Evolutionary conservation across 1,140 invertebrate genomes (phyloP).

Genomic region (Dreissena rostriformis): DNA sequence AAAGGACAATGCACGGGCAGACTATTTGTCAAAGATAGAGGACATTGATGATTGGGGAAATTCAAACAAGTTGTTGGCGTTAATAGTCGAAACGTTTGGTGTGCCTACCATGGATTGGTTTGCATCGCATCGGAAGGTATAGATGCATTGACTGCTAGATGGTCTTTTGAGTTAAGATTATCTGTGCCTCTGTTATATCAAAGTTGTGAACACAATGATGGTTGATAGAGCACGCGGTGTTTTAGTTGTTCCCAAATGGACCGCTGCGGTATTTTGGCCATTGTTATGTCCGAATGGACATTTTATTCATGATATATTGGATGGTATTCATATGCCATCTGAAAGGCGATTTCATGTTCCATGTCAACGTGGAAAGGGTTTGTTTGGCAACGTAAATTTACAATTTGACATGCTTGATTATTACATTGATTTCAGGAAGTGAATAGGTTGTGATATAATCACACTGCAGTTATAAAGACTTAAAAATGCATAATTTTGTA

Average conservation of each 20-base stretch:
- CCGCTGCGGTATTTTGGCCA: constrained; percentile 21
- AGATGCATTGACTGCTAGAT: constrained; percentile 5
- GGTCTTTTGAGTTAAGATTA: background rate
- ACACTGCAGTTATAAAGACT: background rate
- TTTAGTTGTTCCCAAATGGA: constrained; percentile 6
- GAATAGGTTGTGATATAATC: too few species aligned
- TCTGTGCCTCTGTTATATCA: constrained; percentile 13
- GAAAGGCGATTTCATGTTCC: constrained; percentile 7
- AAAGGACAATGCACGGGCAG: background rate
- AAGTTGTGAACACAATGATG: constrained; percentile 12
- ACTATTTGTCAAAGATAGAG: constrained; percentile 25
- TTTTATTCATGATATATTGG: constrained; percentile 22
- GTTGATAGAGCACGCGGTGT: constrained; percentile 6
- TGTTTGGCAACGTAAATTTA: constrained; percentile 34
- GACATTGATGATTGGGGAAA: constrained; percentile 26
- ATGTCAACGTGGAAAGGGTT: constrained; percentile 27
- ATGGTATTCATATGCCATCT: constrained; percentile 20
- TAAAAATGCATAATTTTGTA: too few species aligned
- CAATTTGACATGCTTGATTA: constrained; percentile 1
- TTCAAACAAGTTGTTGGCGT: too few species aligned
- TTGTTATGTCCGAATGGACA: background rate
- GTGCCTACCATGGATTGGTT: constrained; percentile 7
- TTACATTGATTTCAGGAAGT: background rate
- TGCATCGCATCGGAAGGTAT: background rate
- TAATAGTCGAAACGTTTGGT: constrained; percentile 4